Evolutionary conservation across 2,113 vertebrate species (phyloP).

Genomic region (Gavialis gangeticus): DNA sequence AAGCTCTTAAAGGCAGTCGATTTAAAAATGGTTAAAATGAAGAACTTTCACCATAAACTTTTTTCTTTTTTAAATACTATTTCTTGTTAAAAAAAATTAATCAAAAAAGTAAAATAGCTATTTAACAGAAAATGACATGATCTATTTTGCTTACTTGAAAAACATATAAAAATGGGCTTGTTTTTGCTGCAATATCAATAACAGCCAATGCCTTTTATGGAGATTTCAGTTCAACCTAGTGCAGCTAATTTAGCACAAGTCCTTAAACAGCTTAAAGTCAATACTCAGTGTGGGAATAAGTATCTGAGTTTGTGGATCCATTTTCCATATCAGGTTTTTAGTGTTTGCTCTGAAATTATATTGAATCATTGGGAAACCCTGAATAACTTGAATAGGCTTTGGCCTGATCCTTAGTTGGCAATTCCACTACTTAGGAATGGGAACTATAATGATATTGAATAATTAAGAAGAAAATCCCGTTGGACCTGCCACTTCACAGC

Average conservation of each 20-base stretch:
- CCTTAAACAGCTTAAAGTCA: neutral
- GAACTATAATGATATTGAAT: neutral
- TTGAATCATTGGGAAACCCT: neutral
- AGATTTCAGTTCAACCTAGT: neutral
- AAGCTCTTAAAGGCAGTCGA: neutral
- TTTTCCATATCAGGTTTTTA: neutral
- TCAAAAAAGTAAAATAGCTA: neutral
- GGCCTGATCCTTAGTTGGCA: neutral
- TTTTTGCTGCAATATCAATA: neutral
- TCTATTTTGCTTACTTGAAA: neutral
- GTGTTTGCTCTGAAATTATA: neutral
- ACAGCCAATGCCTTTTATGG: rapidly evolving
- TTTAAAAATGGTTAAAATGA: neutral
- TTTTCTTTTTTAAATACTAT: rapidly evolving
- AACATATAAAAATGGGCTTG: neutral
- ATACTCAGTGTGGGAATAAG: neutral
- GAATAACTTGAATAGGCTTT: neutral
- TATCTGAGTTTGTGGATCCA: neutral
- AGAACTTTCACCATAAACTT: neutral
- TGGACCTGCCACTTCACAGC: neutral
- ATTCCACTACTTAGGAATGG: neutral
- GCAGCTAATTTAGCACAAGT: neutral
- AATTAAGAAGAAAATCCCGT: neutral
- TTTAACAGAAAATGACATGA: rapidly evolving
- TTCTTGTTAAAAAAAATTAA: neutral